Evolutionary conservation across 2,797 vertebrate species (phyloP), one percentile per base, ranked within the genome.

Genomic region (Rhabdophis nuchalis): DNA sequence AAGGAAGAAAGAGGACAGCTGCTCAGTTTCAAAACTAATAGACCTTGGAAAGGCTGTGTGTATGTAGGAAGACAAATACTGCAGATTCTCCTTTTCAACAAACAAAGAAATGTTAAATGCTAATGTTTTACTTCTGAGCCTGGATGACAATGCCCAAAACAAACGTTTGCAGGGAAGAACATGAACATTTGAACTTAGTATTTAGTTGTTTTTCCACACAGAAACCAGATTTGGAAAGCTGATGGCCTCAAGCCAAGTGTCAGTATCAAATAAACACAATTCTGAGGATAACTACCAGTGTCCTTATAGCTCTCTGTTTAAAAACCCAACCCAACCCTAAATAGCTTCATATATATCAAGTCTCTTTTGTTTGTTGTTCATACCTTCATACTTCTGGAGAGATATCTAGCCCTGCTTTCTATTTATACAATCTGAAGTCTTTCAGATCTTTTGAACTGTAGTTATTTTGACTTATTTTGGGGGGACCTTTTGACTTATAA

Each of bases 161-260:
- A 95, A 94, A 96, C 89, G 5, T n/a, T 36, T 10, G 3, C n/a
- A 72, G 92, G 87, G 95, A 95, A 96, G 92, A 88, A 95, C 87
- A 56, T 94, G 95, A 96, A 95, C 96, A 94, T 96, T 95, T 96
- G 96, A 96, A 93, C 94, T 82, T 86, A 57, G 90, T 25, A 58
- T 36, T 91, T 90, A 94, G 0, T 91, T 91, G 91, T 89, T 57
- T 93, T 92, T 94, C 92, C 0, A 0, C 18, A 77, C 14, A 1
- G n/a, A 92, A 95, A 58, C 87, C 68, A 52, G 86, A 89, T 90
- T 90, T 61, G 89, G 41, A 20, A 89, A 93, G 77, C 5, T 60
- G 16, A 77, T 86, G 60, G 56, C 29, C 50, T 41, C 52, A 32
- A 88, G 86, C 3, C 25, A 27, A 36, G 90, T 90, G 72, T n/a